These are phyloP conservation scores for Eristalis pertinax DNA, from an alignment of 2,888 invertebrate genomes.

Conservation along the genomic window DNA sequence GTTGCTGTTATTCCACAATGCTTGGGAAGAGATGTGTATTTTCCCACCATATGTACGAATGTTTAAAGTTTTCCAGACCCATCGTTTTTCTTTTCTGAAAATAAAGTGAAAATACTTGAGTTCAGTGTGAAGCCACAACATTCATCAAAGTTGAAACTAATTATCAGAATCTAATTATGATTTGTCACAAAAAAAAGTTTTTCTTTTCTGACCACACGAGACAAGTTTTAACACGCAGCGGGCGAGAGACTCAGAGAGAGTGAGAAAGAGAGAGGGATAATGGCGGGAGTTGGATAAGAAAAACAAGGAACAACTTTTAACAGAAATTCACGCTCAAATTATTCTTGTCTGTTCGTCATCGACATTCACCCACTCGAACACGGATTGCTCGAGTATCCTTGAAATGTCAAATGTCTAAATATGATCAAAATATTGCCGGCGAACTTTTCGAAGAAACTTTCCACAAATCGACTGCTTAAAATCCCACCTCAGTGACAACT, in stretches of 20 bases:
- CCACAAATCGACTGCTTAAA: conserved; percentile 56
- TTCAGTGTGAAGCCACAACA: background rate
- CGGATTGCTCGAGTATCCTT: conserved; percentile 65
- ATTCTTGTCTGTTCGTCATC: conserved; percentile 59
- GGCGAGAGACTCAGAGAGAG: too few species aligned
- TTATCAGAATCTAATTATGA: conserved; percentile 25
- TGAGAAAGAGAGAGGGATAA: too few species aligned
- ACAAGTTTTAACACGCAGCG: background rate
- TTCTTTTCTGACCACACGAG: background rate
- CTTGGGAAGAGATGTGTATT: too few species aligned
- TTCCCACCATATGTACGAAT: too few species aligned
- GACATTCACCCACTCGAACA: conserved; percentile 67
- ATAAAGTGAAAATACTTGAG: background rate
- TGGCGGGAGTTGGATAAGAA: background rate
- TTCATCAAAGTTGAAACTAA: conserved; percentile 22
- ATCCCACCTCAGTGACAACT: conserved; percentile 61
- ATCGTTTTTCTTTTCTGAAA: background rate
- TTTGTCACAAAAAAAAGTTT: conserved; percentile 25
- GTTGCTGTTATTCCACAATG: too few species aligned
- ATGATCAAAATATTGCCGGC: conserved; percentile 66
- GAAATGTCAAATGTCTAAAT: conserved; percentile 67
- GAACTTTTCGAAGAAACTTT: conserved; percentile 54
- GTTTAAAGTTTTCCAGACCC: too few species aligned
- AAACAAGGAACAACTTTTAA: conserved; percentile 47
- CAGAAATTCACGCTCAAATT: conserved; percentile 54